Percentiles rank a stretch among this genome's conserved stretches.
These are phyloP conservation scores for Montifringilla adamsi DNA, from an alignment of 2,113 vertebrate species.

Conservation along the genomic window DNA sequence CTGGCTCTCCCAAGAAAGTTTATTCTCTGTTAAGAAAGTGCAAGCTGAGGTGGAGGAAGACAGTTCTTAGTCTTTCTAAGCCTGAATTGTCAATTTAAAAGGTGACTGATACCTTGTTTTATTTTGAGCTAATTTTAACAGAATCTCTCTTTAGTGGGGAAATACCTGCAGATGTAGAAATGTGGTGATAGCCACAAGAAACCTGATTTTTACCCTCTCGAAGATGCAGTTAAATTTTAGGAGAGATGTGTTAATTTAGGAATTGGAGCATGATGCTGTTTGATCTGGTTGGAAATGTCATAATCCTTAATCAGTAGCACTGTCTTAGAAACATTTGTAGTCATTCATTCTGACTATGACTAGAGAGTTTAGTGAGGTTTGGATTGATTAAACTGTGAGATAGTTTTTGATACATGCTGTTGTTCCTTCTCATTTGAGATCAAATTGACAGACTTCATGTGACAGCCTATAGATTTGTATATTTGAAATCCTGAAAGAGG, in stretches of 20 bases:
- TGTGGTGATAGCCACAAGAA: not conserved
- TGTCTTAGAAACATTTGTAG: not conserved
- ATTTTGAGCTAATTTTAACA: not conserved
- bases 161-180: not conserved
- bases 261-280: not conserved
- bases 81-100: not conserved
- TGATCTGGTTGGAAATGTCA: not conserved
- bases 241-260: not conserved
- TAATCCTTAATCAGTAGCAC: not conserved
- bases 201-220: not conserved
- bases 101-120: not conserved
- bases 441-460: not conserved
- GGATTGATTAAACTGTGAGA: not conserved
- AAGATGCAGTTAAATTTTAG: not conserved
- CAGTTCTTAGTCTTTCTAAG: not conserved
- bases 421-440: not conserved
- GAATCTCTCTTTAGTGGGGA: not conserved
- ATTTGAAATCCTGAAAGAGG: not conserved
- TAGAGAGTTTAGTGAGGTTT: not conserved
- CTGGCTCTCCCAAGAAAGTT: not conserved
- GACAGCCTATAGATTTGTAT: not conserved
- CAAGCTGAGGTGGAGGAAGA: not conserved
- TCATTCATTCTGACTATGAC: not conserved
- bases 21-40: not conserved
- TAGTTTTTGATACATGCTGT: not conserved